Conservation (phyloP, 1,140 invertebrate species). For the Halotydeus destructor region DNA sequence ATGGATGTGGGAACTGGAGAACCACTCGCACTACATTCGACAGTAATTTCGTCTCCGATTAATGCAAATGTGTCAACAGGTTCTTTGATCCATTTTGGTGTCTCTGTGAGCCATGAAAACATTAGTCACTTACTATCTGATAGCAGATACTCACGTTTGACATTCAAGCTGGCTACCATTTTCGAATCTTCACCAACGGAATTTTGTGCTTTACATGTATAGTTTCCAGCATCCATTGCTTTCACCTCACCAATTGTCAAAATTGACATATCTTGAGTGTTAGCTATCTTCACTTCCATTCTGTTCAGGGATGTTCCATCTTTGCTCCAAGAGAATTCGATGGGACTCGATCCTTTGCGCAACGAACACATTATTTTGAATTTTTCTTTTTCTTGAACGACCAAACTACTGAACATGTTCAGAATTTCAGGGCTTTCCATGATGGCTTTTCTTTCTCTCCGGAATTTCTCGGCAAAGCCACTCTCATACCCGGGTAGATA, state of each 20-base stretch:
- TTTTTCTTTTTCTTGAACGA: not conserved
- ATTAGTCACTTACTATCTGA: constrained; percentile 2
- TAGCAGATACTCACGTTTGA: constrained; percentile 19
- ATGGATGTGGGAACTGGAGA: not conserved
- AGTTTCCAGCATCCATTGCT: constrained; percentile 25
- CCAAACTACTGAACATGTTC: too few relatives aligned
- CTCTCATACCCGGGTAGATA: too few relatives aligned
- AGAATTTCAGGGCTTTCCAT: too few relatives aligned
- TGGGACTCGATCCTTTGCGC: too few relatives aligned
- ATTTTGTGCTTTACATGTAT: constrained; percentile 18
- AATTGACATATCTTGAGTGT: too few relatives aligned
- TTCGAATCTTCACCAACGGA: constrained; percentile 6
- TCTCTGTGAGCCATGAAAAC: constrained; percentile 21
- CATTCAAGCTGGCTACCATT: constrained; percentile 24
- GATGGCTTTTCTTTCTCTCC: too few relatives aligned
- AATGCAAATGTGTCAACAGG: constrained; percentile 6
- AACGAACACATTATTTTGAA: too few relatives aligned
- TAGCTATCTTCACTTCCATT: too few relatives aligned
- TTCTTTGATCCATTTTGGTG: constrained; percentile 21
- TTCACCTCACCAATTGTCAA: constrained; percentile 15
- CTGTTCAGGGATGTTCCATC: too few relatives aligned
- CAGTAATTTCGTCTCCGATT: constrained; percentile 7
- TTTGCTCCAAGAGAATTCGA: too few relatives aligned
- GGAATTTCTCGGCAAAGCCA: too few relatives aligned
- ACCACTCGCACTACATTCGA: constrained; percentile 8